Base-by-base conservation (phyloP, 1,140 invertebrate species). In the Temnothorax longispinosus region DNA sequence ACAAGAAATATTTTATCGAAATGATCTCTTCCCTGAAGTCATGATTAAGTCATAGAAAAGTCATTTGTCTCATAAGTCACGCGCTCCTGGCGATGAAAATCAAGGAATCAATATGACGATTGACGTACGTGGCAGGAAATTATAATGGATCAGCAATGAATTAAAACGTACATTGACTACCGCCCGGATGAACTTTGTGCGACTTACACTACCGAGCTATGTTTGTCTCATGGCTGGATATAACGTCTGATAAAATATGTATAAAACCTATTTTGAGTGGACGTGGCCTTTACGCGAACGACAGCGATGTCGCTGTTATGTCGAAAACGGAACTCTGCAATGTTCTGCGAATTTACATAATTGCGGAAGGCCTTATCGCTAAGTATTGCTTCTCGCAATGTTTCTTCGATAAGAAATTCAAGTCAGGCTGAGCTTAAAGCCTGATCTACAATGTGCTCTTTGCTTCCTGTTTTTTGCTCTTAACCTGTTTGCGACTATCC, bases 241-340 rank as follows among this genome's bases (percentile, higher is more conserved):
- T 91, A 91, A 86, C 67, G 27, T 7, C 41, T 50, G 41, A 85
- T 91, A 47, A 88, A 91, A 80, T 89, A 91, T 90, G 65, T 81
- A 92, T 88, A 38, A 69, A 60, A 15, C 38, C 13, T 92, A 92
- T 92, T 89, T 90, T 89, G 87, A 90, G 82, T 69, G 35, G 10
- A n/a, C 32, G 58, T 27, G 84, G 74, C 76, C 85, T 88, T 87
- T 88, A 41, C 18, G 2, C 41, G 67, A 56, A 18, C 27, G 47
- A 18, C 13, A 69, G 35, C 15, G 4, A 10, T 44, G 13, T 41
- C 13, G 54, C 35, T 74, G 56, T 27, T 74, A 50, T 21, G 27
- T 84, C 32, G 21, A 74, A 74, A 60, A 71, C 5, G 27, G 38
- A 47, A 58, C 65, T 71, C 18, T 35, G 56, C 21, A 58, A 21